Conservation (phyloP, 1,140 invertebrate species). For the Ephestia elutella region DNA sequence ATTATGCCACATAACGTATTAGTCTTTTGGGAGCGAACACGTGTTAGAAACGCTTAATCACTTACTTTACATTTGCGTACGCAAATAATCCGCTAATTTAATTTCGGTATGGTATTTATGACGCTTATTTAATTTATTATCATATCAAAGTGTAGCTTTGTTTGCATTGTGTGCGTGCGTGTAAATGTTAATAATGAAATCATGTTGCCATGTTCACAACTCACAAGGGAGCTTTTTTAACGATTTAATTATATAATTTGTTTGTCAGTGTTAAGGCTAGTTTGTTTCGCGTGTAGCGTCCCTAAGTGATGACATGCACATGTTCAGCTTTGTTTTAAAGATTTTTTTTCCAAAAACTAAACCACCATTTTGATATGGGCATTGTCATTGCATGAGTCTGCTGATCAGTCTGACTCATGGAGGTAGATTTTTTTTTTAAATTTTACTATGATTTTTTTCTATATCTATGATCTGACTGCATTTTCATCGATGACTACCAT, state of each 20-base stretch:
- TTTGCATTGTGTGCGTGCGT: slow-evolving; percentile 62
- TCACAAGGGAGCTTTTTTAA: slow-evolving; percentile 57
- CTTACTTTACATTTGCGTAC: slow-evolving; percentile 67
- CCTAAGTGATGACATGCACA: background rate
- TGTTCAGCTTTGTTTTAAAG: background rate
- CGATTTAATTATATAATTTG: slow-evolving; percentile 28
- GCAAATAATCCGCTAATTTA: slow-evolving; percentile 70
- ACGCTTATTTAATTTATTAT: slow-evolving; percentile 69
- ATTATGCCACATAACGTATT: slow-evolving; percentile 70
- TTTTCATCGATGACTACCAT: too few species aligned
- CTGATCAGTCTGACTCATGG: too few species aligned
- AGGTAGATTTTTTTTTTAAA: too few species aligned
- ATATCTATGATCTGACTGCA: too few species aligned
- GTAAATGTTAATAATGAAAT: slow-evolving; percentile 63
- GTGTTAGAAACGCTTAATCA: slow-evolving; percentile 69
- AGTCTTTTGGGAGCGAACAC: slow-evolving; percentile 66
- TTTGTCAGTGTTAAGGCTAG: background rate
- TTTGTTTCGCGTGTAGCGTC: slow-evolving; percentile 2
- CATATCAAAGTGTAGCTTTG: slow-evolving; percentile 65
- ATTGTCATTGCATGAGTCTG: too few species aligned
- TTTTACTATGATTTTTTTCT: too few species aligned
- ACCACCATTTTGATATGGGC: too few species aligned
- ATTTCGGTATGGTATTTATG: slow-evolving; percentile 62
- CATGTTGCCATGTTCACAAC: slow-evolving; percentile 49
- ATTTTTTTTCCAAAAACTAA: too few species aligned